Base-by-base conservation (phyloP, 2,797 vertebrate genomes). In the Staurois parvus region DNA sequence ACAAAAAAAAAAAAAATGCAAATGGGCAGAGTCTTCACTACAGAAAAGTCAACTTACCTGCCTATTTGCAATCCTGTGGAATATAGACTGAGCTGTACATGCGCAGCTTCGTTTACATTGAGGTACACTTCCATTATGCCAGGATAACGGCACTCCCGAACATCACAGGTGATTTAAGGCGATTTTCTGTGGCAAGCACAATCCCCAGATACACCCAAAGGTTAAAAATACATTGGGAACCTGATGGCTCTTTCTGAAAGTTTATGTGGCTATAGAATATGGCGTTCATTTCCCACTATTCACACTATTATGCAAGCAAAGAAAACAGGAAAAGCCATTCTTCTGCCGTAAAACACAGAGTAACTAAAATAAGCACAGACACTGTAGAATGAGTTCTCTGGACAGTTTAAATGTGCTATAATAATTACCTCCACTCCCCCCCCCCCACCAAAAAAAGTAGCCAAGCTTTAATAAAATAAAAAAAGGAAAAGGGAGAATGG, bases 301-400 rank as follows among this genome's bases (percentile, higher is more conserved):
- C 26, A 48, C 34, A 84, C 64, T 42, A 37, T 76, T 64, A 29
- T 32, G 48, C 42, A 40, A 69, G 42, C 12, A 48, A 56, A 72
- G 40, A 90, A 90, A 91, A 90, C 88, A 91, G 89, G 89, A 90
- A 91, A 70, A 89, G 76, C 80, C 87, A 78, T 85, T 87, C 86
- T 56, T 28, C 30, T 73, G 87, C 75, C 87, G 45, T 88, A 88
- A 90, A 90, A 56, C 45, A 40, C 32, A 87, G 56, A 76, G 89
- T 86, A 85, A 77, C n/a, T 90, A 73, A 89, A 90, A 81, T 88
- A 89, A 91, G 89, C 42, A 88, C 24, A 87, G 91, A 88, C 81
- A 88, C 28, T 88, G 87, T 77, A 87, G 32, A 0, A 13, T 5
- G 10, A 2, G 32, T 30, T n/a, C 59, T 48, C 32, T 3, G 28